A percentile compares a stretch with the other conserved stretches of the same genome.
These are phyloP conservation scores for Hydropotes inermis DNA, from an alignment of 2,113 vertebrate genomes.

Conservation along the genomic window DNA sequence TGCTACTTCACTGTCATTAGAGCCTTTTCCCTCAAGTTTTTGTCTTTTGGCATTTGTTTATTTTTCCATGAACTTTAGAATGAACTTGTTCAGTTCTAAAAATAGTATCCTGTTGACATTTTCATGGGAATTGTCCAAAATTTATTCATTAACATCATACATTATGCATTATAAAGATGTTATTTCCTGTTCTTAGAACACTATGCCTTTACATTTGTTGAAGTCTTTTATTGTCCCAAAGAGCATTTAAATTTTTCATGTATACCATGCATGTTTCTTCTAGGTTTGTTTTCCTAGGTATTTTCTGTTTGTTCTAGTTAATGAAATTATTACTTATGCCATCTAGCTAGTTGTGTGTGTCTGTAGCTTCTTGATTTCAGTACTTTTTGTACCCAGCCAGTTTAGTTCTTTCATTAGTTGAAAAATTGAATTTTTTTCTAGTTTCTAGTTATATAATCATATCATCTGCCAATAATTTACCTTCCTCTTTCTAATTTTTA, in stretches of 20 bases:
- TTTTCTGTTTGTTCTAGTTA: not conserved
- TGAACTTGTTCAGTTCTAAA: not conserved
- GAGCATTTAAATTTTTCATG: not conserved
- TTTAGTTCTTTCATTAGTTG: not conserved
- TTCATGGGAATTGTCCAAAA: not conserved
- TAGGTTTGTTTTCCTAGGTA: not conserved
- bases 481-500: not conserved
- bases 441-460: not conserved
- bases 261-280: not conserved
- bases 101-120: not conserved
- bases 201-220: not conserved
- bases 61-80: conserved; percentile 36
- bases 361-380: not conserved
- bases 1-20: not conserved
- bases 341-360: not conserved
- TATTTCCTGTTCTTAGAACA: not conserved
- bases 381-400: not conserved
- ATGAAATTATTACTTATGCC: not conserved
- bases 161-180: not conserved
- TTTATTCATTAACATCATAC: not conserved
- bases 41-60: not conserved
- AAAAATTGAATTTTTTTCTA: not conserved
- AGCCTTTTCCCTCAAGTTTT: not conserved
- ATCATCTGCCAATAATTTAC: not conserved
- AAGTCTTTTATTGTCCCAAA: not conserved